A percentile compares a stretch with the other conserved stretches of the same genome.
phyloP scores from a whole-genome alignment of 2,113 vertebrate species.

The Geococcyx californianus region DNA sequence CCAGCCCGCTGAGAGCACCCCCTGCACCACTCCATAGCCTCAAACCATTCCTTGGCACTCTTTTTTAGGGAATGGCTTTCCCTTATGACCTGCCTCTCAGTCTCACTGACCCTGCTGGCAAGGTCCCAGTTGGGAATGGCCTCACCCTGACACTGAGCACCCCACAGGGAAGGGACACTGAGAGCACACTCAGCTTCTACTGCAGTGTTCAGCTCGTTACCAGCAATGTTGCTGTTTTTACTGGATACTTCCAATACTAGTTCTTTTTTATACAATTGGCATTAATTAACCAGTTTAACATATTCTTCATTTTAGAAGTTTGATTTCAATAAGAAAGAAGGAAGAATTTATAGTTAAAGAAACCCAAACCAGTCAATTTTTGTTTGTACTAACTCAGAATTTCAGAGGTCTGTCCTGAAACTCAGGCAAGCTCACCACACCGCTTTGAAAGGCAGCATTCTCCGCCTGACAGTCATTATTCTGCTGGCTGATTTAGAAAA shows the following conservation, averaged over 20 bases:
- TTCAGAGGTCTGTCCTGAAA: not conserved
- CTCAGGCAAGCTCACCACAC: not conserved
- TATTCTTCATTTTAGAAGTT: not conserved
- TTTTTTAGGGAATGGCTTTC: too few species aligned
- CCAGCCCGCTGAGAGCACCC: not conserved
- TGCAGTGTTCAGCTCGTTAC: too few species aligned
- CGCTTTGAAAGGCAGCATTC: not conserved
- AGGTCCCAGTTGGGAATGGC: too few species aligned
- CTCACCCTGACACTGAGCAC: not conserved
- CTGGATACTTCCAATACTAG: not conserved
- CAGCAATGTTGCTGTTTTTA: not conserved
- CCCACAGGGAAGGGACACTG: not conserved
- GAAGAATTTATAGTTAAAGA: not conserved
- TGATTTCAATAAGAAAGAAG: not conserved
- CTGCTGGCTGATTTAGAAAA: not conserved
- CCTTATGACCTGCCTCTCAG: too few species aligned
- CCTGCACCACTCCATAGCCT: too few species aligned
- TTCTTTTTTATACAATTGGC: not conserved
- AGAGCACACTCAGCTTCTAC: not conserved
- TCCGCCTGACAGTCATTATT: not conserved
- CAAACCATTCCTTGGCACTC: too few species aligned
- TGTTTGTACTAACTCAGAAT: not conserved
- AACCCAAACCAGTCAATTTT: not conserved
- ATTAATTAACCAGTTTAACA: not conserved
- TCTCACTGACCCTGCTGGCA: too few species aligned